Evolutionary conservation across 2,888 invertebrate species (phyloP).

Genomic region (Aleiodes leptofemur): DNA sequence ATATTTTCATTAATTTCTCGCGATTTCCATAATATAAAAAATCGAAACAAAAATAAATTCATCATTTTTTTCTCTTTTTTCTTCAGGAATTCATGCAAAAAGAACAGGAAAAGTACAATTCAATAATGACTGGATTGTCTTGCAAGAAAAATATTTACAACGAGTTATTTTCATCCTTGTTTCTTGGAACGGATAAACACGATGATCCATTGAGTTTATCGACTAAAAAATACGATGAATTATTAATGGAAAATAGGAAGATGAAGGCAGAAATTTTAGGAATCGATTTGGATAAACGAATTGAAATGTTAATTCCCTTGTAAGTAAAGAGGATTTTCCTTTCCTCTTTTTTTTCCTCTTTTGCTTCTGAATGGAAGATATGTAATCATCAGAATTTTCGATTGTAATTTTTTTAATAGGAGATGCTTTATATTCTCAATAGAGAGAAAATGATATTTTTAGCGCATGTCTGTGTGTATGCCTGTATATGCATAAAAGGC

Average conservation of each 20-base stretch:
- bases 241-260: constrained; percentile 60
- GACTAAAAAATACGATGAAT: constrained; percentile 61
- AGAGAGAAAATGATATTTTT: too few species aligned
- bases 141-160: constrained; percentile 64
- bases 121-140: constrained; percentile 50
- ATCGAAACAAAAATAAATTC: too few species aligned
- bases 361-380: too few species aligned
- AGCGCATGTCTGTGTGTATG: too few species aligned
- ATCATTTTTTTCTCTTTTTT: not conserved
- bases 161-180: constrained; percentile 64
- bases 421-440: too few species aligned
- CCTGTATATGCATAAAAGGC: too few species aligned
- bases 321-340: constrained; percentile 47
- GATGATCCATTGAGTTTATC: constrained; percentile 56
- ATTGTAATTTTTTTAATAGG: not conserved
- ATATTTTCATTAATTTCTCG: too few species aligned
- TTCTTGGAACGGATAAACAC: constrained; percentile 52
- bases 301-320: constrained; percentile 50
- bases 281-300: constrained; percentile 50
- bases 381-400: not conserved
- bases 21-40: too few species aligned
- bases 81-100: constrained; percentile 66
- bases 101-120: constrained; percentile 63
- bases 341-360: too few species aligned
- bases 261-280: constrained; percentile 59